Evolutionary conservation across 2,888 invertebrate species (phyloP), one percentile per base, ranked within the genome.

Genomic region (Elegia similella): DNA sequence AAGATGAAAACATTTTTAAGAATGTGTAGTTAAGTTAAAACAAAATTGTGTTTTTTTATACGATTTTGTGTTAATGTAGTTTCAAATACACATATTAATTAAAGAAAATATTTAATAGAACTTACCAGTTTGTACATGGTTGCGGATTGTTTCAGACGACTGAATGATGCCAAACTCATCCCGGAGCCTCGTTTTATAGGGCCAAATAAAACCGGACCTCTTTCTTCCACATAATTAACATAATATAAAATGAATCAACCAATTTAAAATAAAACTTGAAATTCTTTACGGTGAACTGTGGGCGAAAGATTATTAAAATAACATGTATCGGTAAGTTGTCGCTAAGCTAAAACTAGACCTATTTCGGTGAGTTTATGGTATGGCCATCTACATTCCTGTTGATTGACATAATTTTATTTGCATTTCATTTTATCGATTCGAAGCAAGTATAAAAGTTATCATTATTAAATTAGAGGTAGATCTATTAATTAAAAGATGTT

Each of bases 51-150:
- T 3, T 23, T 23, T 23, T 23, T 23, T 5, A 23, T 23, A 23
- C 23, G 23, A 5, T 5, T 23, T 23, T 23, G 23, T 3, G 23
- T 23, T 23, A 2, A 3, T 3, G 2, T 23, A 23, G 23, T 23
- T n/a, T n/a, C n/a, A n/a, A n/a, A n/a, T n/a, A n/a, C n/a, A n/a
- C n/a, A 23, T 23, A 5, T 23, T 23, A 23, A 23, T 23, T 23
- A 3, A 23, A 23, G 5, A 23, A 23, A 23, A 23, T 23, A n/a
- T n/a, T n/a, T n/a, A n/a, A n/a, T n/a, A n/a, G n/a, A n/a, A 10
- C 52, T 42, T 23, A 52, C 52, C 52, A 52, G 42, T 29, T 52
- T 52, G 42, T 42, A 52, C 52, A 52, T 52, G 23, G 23, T 52
- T 42, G 42, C 13, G 7, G 13, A n/a, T 42, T 23, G 7, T 52